Percentiles rank a stretch among this genome's conserved stretches.
phyloP scores from a whole-genome alignment of 1,140 invertebrate genomes.

The Heliconius himera region DNA sequence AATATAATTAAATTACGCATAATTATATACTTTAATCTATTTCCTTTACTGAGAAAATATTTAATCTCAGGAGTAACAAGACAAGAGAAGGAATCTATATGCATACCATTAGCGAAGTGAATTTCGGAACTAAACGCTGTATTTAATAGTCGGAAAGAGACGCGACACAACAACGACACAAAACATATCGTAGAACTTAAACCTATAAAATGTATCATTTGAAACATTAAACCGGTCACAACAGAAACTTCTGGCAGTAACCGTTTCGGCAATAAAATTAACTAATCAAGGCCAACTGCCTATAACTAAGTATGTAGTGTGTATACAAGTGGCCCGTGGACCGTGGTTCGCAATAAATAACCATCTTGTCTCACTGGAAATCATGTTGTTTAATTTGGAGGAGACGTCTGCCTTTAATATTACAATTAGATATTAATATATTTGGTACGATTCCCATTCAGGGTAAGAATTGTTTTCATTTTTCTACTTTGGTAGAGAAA shows the following conservation, averaged over 20 bases:
- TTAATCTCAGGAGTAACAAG: too few relatives aligned
- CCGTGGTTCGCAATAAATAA: background rate
- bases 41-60: too few relatives aligned
- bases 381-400: background rate
- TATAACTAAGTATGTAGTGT: conserved; percentile 3
- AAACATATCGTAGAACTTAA: background rate
- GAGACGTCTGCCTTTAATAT: background rate
- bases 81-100: background rate
- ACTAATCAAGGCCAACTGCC: conserved; percentile 14
- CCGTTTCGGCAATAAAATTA: conserved; percentile 20
- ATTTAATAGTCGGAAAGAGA: too few relatives aligned
- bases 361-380: conserved; percentile 12
- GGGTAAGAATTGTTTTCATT: too few relatives aligned
- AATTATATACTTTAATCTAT: too few relatives aligned
- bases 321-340: conserved; percentile 1
- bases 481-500: too few relatives aligned
- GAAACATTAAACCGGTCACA: background rate
- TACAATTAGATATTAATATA: background rate
- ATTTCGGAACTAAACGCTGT: too few relatives aligned
- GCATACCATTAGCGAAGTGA: background rate
- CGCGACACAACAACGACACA: background rate
- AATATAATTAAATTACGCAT: too few relatives aligned
- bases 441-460: too few relatives aligned
- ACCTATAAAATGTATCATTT: background rate
- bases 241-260: background rate